Evolutionary conservation across 2,888 invertebrate genomes (phyloP).

Genomic region (Tanytarsus gracilentus): DNA sequence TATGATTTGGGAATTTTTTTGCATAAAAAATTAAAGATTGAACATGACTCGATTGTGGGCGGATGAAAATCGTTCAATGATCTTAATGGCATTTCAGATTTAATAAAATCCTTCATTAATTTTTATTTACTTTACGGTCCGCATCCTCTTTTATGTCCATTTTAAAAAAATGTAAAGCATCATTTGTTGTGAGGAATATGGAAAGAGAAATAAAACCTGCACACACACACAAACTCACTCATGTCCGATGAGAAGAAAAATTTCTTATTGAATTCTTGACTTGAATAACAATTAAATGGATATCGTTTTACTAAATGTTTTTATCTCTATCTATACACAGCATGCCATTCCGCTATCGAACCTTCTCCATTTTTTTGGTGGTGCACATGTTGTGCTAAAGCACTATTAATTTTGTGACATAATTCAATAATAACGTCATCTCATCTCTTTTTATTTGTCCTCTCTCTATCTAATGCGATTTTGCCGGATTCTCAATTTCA

Average conservation of each 20-base stretch:
- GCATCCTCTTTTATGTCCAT: background rate
- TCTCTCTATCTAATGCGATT: background rate
- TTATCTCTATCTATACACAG: constrained; percentile 8
- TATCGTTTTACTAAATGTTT: constrained; percentile 1
- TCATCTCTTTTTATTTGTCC: constrained; percentile 19
- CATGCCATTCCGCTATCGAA: constrained; percentile 12
- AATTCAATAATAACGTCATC: constrained; percentile 27
- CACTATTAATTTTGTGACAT: constrained; percentile 26
- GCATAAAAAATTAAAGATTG: background rate
- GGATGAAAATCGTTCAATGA: background rate
- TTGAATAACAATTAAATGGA: constrained; percentile 26
- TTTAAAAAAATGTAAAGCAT: background rate
- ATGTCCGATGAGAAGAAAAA: background rate
- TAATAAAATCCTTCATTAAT: constrained; percentile 5
- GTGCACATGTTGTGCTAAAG: constrained; percentile 15
- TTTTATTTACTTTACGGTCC: constrained; percentile 1
- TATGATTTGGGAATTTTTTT: background rate
- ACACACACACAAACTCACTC: background rate
- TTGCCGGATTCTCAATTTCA: no score
- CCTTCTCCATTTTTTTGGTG: no score
- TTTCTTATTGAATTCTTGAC: constrained; percentile 21
- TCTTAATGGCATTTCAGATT: background rate
- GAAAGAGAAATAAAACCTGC: constrained; percentile 1
- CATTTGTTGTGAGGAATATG: background rate
- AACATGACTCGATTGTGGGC: background rate